Percentiles rank a stretch among this genome's conserved stretches.
These are phyloP conservation scores for Furcifer pardalis DNA, from an alignment of 2,797 vertebrate species.

Conservation along the genomic window DNA sequence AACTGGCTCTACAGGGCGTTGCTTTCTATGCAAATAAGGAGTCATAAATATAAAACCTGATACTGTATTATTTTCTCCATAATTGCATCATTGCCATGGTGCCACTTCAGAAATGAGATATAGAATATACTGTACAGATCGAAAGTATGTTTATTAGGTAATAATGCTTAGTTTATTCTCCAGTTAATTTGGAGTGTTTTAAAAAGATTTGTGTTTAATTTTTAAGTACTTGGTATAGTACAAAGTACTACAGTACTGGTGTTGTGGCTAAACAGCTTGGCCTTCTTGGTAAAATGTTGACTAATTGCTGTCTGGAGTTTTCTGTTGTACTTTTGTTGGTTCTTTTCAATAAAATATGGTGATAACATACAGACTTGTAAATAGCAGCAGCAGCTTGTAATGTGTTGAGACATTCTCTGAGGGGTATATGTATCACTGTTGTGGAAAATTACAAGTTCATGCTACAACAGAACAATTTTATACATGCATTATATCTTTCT, in stretches of 20 bases:
- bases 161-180: slow-evolving; percentile 42
- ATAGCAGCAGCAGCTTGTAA: slow-evolving; percentile 17
- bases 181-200: slow-evolving; percentile 31
- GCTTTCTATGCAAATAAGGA: slow-evolving; percentile 69
- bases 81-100: neutral
- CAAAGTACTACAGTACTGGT: neutral
- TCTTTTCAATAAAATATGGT: slow-evolving; percentile 38
- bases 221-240: slow-evolving; percentile 25
- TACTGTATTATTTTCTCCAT: slow-evolving; percentile 31
- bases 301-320: slow-evolving; percentile 19
- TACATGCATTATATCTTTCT: slow-evolving; percentile 48
- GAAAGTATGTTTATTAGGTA: slow-evolving; percentile 40
- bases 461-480: slow-evolving; percentile 15
- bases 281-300: slow-evolving; percentile 16
- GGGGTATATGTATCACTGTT: slow-evolving; percentile 9
- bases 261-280: slow-evolving; percentile 21
- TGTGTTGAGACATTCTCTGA: neutral
- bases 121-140: slow-evolving; percentile 35
- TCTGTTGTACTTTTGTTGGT: slow-evolving; percentile 20
- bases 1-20: slow-evolving; percentile 25
- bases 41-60: slow-evolving; percentile 7
- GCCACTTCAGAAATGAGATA: slow-evolving; percentile 25
- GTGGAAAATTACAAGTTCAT: slow-evolving; percentile 22
- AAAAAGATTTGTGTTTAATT: slow-evolving; percentile 35
- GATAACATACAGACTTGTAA: slow-evolving; percentile 22